phyloP scores from a whole-genome alignment of 23 tunicate species.

The Trididemnum clinides region DNA sequence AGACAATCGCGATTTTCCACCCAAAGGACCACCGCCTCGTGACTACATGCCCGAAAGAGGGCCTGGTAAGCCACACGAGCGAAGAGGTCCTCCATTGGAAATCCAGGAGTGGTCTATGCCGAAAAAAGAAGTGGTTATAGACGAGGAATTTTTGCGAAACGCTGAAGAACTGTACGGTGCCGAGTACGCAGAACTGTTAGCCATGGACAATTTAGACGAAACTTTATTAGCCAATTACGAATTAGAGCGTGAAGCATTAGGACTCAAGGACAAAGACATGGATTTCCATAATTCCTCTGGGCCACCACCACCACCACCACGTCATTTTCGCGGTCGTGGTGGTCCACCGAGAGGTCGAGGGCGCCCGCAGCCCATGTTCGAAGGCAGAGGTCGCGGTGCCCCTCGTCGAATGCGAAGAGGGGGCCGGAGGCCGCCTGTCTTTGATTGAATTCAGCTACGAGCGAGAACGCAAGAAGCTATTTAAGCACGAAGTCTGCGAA shows the following conservation, averaged over 20 bases:
- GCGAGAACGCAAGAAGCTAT: too few relatives aligned
- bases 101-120: neutral
- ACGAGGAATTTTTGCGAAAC: neutral
- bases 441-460: too few relatives aligned
- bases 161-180: conserved; percentile 24
- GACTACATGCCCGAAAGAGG: neutral
- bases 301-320: neutral
- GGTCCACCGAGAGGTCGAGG: neutral
- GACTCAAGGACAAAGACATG: neutral
- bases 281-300: neutral
- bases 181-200: conserved; percentile 18
- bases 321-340: neutral
- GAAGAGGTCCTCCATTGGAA: neutral
- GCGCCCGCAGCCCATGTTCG: neutral
- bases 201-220: conserved; percentile 19
- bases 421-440: too few relatives aligned
- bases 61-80: neutral
- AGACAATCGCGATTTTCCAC: neutral
- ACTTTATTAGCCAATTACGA: conserved; percentile 19
- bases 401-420: conserved; percentile 12
- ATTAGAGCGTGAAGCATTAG: neutral
- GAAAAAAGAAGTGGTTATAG: neutral
- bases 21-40: neutral
- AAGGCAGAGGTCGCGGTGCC: neutral
- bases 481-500: too few relatives aligned